Evolutionary conservation across 2,797 vertebrate species (phyloP), one percentile per base, ranked within the genome.

Genomic region (Adelosebastes latens): DNA sequence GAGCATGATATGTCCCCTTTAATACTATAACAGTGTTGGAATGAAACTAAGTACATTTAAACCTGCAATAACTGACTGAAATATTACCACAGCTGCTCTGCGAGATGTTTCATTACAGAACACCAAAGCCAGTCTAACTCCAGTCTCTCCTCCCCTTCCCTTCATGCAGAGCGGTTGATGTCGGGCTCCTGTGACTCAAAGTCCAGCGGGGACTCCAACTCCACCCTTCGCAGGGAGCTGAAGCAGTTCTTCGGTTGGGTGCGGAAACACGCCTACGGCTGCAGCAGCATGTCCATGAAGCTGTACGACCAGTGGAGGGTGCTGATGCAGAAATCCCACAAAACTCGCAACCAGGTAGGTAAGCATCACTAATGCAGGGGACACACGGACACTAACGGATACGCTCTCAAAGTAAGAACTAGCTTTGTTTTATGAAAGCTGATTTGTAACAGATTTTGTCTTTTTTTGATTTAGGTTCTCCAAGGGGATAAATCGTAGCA

Each of bases 191-290:
- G 96, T 8, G 96, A 96, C 91, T 95, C 96, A 24, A 96, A 96
- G 90, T 95, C 78, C 86, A 96, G 82, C 93, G 96, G 96, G 0
- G 97, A 98, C 91, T 97, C 97, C n/a, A 99, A 99, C 96, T 98
- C 97, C 72, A 99, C 97, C 11, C 94, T 99, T 56, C 96, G 98
- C 36, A 91, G 98, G 87, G 98, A 99, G 95, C 95, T 99, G 87
- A 99, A 99, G 95, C 98, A 99, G 96, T 99, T 99, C 87, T 98
- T 99, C n/a, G 97, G 98, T 80, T 99, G 98, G 98, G 97, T 98
- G 86, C 97, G 98, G 88, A 99, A 99, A 81, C 98, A 99, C 69
- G 96, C 97, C 22, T 98, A 98, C 72, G 97, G 97, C 88, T 99
- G 98, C 94, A 97, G 97, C 84, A 98, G 97, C 90, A 97, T 99